Base-by-base conservation (phyloP, 2,888 invertebrate genomes). In the Chironomus riparius region DNA sequence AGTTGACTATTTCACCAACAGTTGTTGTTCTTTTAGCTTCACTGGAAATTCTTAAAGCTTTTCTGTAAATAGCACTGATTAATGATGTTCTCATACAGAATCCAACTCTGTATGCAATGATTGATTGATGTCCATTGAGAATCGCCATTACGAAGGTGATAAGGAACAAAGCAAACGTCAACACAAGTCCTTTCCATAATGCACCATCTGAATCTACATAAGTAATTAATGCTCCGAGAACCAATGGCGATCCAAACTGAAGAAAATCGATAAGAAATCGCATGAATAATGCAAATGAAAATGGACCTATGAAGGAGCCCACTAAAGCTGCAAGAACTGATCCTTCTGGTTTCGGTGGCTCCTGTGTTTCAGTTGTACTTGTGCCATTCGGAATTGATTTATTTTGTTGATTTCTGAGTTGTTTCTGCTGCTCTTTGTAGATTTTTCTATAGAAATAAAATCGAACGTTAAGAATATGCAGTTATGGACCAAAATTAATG, bases 131-230 rank as follows among this genome's bases (percentile, higher is more conserved):
- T 68, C 87, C 86, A 70, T 86, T 82, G 70, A 88, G 80, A 69
- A 88, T 78, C 1, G 88, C 87, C 79, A 86, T 86, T 1, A 86
- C 48, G 4, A 85, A 79, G 0, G 87, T 84, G 0, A 85, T 83
- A 4, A 84, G 76, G 77, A 90, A 86, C 80, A 90, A 82, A 1
- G 85, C 77, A 1, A 81, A 77, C 4, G 88, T 87, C 80, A 87
- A 88, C n/a, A 87, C 80, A 78, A 87, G 85, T 12, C 90, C 89
- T 80, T 86, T 86, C 88, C 89, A 89, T 18, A 77, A 15, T n/a
- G 78, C 77, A 24, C 81, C 81, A 28, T 83, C 80, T 2, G 81
- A 80, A 48, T 65, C 48, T 24, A 79, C 80, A 2, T 56, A 77
- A 22, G 18, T 68, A 18, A 74, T 74, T 12, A 75, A 47, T 12